Evolutionary conservation across 2,888 invertebrate genomes (phyloP).

Genomic region (Ectemnius lituratus): DNA sequence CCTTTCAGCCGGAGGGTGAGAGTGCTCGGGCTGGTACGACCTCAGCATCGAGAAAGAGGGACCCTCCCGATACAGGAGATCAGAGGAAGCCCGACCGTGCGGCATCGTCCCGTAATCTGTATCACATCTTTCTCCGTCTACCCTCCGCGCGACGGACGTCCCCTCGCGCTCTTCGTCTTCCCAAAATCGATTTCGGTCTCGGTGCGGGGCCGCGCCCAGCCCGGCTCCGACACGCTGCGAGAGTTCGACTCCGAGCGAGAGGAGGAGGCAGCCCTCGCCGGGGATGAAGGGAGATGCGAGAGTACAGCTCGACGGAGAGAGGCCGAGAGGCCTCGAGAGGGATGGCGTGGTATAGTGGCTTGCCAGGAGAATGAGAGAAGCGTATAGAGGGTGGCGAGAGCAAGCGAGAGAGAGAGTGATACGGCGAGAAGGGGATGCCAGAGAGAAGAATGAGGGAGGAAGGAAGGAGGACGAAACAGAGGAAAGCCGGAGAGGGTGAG

Average conservation of each 20-base stretch:
- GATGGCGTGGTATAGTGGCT: too few relatives aligned
- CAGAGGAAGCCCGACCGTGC: conserved; percentile 53
- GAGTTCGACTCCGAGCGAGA: conserved; percentile 16
- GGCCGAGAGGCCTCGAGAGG: too few relatives aligned
- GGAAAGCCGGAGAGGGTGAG: conserved; percentile 52
- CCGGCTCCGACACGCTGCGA: conserved; percentile 25
- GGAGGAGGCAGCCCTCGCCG: conserved; percentile 9
- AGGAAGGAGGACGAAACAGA: conserved; percentile 26
- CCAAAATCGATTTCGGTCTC: conserved; percentile 75
- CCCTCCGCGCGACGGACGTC: conserved; percentile 30
- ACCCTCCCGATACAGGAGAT: conserved; percentile 49
- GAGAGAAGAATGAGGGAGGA: not conserved
- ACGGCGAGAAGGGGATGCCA: not conserved
- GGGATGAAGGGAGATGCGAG: too few relatives aligned
- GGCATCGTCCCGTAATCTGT: conserved; percentile 60
- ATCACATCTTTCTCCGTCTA: conserved; percentile 62
- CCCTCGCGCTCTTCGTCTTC: conserved; percentile 63
- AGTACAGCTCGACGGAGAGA: too few relatives aligned
- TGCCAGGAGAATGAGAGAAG: conserved; percentile 13
- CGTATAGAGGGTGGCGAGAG: not conserved
- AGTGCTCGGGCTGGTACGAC: conserved; percentile 21
- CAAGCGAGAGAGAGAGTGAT: conserved; percentile 1
- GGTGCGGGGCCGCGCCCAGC: conserved; percentile 73
- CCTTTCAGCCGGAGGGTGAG: conserved; percentile 10
- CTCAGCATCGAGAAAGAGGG: conserved; percentile 42